These are phyloP conservation scores for Urosaurus nigricauda DNA, from an alignment of 2,797 vertebrate species.

Conservation along the genomic window DNA sequence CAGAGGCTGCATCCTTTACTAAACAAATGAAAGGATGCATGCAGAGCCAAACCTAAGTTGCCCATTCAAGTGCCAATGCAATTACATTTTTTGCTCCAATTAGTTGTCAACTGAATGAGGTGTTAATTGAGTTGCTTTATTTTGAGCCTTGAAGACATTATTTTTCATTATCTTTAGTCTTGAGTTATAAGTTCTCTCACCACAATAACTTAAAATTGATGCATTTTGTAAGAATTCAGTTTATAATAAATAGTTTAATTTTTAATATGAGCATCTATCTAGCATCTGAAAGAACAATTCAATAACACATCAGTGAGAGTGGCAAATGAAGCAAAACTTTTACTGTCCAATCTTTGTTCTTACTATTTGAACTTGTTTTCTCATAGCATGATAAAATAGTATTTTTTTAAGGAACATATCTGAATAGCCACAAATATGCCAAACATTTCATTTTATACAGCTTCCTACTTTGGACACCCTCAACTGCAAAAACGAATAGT, in stretches of 20 bases:
- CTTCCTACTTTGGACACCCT: not conserved
- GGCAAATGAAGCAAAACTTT: constrained; percentile 19
- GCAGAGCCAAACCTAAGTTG: not conserved
- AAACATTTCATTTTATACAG: constrained; percentile 9
- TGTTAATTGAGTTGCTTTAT: not conserved
- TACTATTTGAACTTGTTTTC: constrained; percentile 19
- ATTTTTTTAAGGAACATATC: constrained; percentile 24
- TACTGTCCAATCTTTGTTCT: constrained; percentile 13
- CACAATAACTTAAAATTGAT: not conserved
- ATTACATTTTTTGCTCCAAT: not conserved
- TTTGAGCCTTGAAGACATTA: too few species aligned
- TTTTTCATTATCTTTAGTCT: not conserved
- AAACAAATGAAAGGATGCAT: not conserved
- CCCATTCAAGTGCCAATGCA: not conserved
- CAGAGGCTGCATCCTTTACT: not conserved
- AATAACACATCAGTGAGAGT: constrained; percentile 17
- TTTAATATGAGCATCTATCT: not conserved
- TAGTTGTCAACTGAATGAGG: not conserved
- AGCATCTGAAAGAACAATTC: constrained; percentile 10
- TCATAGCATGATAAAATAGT: not conserved
- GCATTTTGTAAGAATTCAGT: not conserved
- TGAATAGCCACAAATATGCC: constrained; percentile 19
- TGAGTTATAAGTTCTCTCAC: not conserved
- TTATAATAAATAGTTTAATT: not conserved
- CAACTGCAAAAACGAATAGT: constrained; percentile 38